A percentile compares a stretch with the other conserved stretches of the same genome.
These are phyloP conservation scores for Phortica magna DNA, from an alignment of 2,888 invertebrate genomes.

Conservation along the genomic window DNA sequence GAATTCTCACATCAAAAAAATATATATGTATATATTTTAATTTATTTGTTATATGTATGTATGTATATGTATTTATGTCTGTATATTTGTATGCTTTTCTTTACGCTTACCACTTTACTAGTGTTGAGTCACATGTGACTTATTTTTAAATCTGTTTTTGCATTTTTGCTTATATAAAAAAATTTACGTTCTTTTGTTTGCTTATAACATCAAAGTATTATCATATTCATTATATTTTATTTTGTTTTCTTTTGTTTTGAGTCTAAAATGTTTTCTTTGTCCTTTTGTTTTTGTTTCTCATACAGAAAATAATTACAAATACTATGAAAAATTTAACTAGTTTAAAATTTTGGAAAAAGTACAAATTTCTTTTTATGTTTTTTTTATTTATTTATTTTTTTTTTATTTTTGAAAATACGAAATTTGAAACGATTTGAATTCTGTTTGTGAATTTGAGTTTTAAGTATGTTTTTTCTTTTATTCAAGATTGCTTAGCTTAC, in stretches of 20 bases:
- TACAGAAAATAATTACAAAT: slow-evolving; percentile 19
- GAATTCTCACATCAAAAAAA: too few species aligned
- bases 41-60: background rate
- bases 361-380: slow-evolving; percentile 52
- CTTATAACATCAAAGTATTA: slow-evolving; percentile 11
- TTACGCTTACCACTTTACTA: background rate
- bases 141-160: slow-evolving; percentile 26
- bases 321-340: slow-evolving; percentile 28
- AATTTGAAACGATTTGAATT: background rate
- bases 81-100: background rate
- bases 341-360: slow-evolving; percentile 38
- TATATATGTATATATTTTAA: too few species aligned
- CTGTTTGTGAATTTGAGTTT: slow-evolving; percentile 5
- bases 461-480: background rate
- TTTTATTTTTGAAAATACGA: background rate
- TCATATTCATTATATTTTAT: slow-evolving; percentile 39
- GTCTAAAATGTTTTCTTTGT: slow-evolving; percentile 30
- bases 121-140: background rate
- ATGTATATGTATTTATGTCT: background rate
- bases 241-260: slow-evolving; percentile 32
- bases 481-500: background rate
- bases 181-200: slow-evolving; percentile 4
- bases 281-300: slow-evolving; percentile 32
- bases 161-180: slow-evolving; percentile 43
- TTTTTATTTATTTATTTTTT: slow-evolving; percentile 37